Evolutionary conservation across 2,797 vertebrate species (phyloP).

Genomic region (Paramormyrops hopkinsi): DNA sequence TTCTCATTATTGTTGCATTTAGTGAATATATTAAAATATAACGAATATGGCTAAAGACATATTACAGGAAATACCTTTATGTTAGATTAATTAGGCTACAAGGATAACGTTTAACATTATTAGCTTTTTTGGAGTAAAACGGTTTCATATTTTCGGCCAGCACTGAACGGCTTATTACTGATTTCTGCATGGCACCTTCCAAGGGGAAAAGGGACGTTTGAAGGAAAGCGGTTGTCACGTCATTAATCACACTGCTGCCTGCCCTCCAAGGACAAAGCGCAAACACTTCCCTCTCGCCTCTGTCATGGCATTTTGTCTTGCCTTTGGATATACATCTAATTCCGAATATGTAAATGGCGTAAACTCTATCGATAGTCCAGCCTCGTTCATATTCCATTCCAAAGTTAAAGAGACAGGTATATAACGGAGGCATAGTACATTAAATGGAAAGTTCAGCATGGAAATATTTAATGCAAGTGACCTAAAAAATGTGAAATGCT

Average conservation of each 20-base stretch:
- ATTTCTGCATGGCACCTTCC: not conserved
- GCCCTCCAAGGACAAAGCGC: slow-evolving; percentile 8
- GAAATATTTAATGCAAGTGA: not conserved
- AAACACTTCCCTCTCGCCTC: not conserved
- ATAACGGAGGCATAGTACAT: not conserved
- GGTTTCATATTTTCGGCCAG: not conserved
- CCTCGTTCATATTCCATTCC: not conserved
- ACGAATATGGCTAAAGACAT: not conserved
- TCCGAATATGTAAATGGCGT: not conserved
- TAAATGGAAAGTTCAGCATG: not conserved
- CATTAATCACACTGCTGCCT: slow-evolving; percentile 22
- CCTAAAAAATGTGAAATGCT: not conserved
- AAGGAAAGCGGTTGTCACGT: not conserved
- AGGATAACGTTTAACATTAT: not conserved
- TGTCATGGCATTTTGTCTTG: not conserved
- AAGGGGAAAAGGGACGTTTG: not conserved
- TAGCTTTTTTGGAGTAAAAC: not conserved
- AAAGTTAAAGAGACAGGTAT: not conserved
- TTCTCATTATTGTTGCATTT: not conserved
- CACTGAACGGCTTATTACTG: not conserved
- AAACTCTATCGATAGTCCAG: not conserved
- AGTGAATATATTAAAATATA: not conserved
- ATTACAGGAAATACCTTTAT: not conserved
- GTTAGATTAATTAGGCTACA: not conserved
- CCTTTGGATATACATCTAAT: not conserved